A percentile compares a stretch with the other conserved stretches of the same genome.
Evolutionary conservation across 2,113 vertebrate genomes (phyloP).

Genomic region (Smithornis capensis): DNA sequence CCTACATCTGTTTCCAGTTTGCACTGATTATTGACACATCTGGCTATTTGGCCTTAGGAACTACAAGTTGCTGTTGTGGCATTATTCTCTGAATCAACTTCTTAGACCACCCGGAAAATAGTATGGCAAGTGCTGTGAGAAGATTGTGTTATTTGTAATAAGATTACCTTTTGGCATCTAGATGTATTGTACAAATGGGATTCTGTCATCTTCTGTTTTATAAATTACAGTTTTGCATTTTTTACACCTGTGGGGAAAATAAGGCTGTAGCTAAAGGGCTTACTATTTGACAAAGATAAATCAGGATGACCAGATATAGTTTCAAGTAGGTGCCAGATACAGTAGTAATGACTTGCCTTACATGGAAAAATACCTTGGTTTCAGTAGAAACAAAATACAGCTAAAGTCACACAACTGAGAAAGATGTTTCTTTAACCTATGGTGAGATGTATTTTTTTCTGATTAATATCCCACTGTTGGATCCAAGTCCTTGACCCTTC

Average conservation of each 20-base stretch:
- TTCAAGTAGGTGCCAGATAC: conserved; percentile 44
- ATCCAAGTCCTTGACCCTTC: conserved; percentile 55
- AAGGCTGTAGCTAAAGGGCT: conserved; percentile 57
- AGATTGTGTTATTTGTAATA: conserved; percentile 73
- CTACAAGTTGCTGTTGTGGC: conserved; percentile 79
- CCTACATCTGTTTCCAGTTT: conserved; percentile 84
- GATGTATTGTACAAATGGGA: conserved; percentile 59
- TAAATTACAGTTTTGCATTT: conserved; percentile 69
- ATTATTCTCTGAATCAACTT: conserved; percentile 82
- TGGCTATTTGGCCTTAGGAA: conserved; percentile 80
- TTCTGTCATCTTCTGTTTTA: conserved; percentile 71
- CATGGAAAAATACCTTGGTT: conserved; percentile 19
- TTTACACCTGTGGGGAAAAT: conserved; percentile 76
- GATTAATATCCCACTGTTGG: conserved; percentile 41
- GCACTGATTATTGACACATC: conserved; percentile 86
- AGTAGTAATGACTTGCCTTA: conserved; percentile 56
- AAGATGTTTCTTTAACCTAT: conserved; percentile 44
- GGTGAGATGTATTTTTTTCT: conserved; percentile 23
- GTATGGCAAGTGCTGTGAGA: conserved; percentile 72
- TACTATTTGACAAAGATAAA: conserved; percentile 69
- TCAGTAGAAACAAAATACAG: conserved; percentile 38
- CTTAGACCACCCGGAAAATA: conserved; percentile 83
- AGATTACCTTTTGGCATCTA: conserved; percentile 77
- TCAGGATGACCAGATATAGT: conserved; percentile 50
- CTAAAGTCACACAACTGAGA: conserved; percentile 3